phyloP scores from a whole-genome alignment of 2,888 invertebrate species.

The Nomada flava region DNA sequence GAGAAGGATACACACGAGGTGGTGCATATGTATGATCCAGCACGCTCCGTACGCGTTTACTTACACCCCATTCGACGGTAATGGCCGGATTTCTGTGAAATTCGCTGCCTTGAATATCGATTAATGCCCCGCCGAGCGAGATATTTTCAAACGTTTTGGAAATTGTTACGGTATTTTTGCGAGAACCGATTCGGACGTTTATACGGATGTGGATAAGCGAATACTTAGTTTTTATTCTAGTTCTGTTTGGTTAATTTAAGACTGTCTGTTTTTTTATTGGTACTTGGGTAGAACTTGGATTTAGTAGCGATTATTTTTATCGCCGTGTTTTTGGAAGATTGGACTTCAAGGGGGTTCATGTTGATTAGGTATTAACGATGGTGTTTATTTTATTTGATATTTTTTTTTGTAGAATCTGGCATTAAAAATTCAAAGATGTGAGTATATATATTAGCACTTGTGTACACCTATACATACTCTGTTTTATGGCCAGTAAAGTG shows the following conservation, averaged over 20 bases:
- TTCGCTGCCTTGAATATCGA: slow-evolving; percentile 36
- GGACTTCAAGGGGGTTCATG: too few relatives aligned
- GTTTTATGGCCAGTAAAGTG: background rate
- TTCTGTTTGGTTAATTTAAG: too few relatives aligned
- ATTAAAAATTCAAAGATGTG: background rate
- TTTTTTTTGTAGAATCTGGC: too few relatives aligned
- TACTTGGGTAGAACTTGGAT: too few relatives aligned
- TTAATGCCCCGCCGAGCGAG: background rate
- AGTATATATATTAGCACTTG: too few relatives aligned
- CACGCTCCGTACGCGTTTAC: slow-evolving; percentile 59
- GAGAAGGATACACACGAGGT: slow-evolving; percentile 64
- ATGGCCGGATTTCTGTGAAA: slow-evolving; percentile 37
- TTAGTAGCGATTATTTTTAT: too few relatives aligned
- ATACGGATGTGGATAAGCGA: background rate
- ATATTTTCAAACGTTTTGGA: slow-evolving; percentile 6
- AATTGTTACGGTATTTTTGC: background rate
- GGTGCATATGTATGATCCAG: slow-evolving; percentile 72
- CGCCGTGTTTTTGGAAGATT: too few relatives aligned
- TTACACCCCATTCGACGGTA: slow-evolving; percentile 56
- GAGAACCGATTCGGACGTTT: background rate
- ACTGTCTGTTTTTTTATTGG: too few relatives aligned
- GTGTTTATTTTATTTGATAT: too few relatives aligned
- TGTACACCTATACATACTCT: too few relatives aligned
- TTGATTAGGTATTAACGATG: too few relatives aligned
- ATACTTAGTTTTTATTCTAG: background rate